Base-by-base conservation (phyloP, 2,888 invertebrate species). In the Caenorhabditis doughertyi region DNA sequence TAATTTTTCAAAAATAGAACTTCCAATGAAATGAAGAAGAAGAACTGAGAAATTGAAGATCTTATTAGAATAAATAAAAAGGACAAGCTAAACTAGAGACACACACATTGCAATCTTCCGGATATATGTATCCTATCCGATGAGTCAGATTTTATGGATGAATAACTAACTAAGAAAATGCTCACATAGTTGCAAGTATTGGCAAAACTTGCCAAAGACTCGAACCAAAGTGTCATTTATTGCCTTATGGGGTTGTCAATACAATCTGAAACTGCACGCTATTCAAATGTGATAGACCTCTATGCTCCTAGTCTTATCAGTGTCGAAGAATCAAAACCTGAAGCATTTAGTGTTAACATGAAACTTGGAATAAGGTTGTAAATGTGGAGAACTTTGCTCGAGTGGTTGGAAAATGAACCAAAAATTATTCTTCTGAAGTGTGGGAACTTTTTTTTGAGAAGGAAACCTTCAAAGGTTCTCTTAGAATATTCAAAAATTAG, bases 291-390 rank as follows among this genome's bases (percentile, higher is more conserved):
- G 60, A 60, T 60, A 64, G 64, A 64, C 25, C 62, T 18, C 29
- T 62, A 62, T 62, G 42, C 60, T 42, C 23, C 42, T 18, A 42
- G 25, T 64, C 64, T 64, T 64, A 64, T 64, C 64, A 64, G 49
- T 18, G n/a, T n/a, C 21, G 13, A 21, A 21, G 35, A 7, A 25
- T 39, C 39, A 58, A 60, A n/a, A 49, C 29, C 49, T 64, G 49
- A 64, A 27, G 64, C 47, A n/a, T 64, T 64, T 64, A 64, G 49
- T 18, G 49, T n/a, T 60, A 60, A 25, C 23, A 35, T 51, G 35
- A 5, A 35, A n/a, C n/a, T n/a, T n/a, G n/a, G n/a, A n/a, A n/a
- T n/a, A n/a, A n/a, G n/a, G n/a, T 55, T 58, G 58, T 56, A 11
- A 23, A 23, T 58, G 39, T 23, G 35, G 58, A 27, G 7, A 60